Conservation (phyloP, 1,140 invertebrate genomes). For the Idris sp. region DNA sequence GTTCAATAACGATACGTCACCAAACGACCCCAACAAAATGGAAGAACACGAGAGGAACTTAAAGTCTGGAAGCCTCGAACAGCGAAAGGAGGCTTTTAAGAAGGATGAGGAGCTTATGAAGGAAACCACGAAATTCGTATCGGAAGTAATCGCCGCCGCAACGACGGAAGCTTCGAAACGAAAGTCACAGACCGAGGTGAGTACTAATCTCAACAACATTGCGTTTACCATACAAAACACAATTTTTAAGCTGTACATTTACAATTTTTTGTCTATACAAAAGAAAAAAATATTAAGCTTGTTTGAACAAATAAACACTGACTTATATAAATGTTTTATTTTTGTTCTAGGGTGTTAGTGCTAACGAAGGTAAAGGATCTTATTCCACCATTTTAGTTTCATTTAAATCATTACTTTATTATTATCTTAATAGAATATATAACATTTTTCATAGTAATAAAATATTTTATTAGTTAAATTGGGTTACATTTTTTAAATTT, state of each 20-base stretch:
- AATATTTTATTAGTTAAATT: no score
- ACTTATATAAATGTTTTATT: slow-evolving; percentile 28
- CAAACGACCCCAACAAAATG: slow-evolving; percentile 66
- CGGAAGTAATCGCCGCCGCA: slow-evolving; percentile 74
- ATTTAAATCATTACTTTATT: no score
- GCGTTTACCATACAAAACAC: no score
- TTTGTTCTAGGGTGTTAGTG: slow-evolving; percentile 67
- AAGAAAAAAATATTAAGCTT: no score
- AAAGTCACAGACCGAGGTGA: slow-evolving; percentile 70
- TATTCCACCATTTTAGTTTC: no score
- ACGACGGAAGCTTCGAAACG: slow-evolving; percentile 71
- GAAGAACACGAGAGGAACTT: slow-evolving; percentile 70
- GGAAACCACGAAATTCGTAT: slow-evolving; percentile 74
- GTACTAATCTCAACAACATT: slow-evolving; percentile 4
- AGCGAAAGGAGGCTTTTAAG: slow-evolving; percentile 75
- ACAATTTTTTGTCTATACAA: no score
- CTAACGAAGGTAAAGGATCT: slow-evolving; percentile 68
- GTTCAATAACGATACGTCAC: slow-evolving; percentile 64
- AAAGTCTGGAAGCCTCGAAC: slow-evolving; percentile 67
- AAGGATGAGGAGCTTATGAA: slow-evolving; percentile 75
- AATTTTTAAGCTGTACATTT: no score
- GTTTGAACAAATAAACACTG: no score
- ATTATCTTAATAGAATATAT: no score
- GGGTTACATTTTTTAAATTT: no score
- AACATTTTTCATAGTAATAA: no score